Base-by-base conservation (phyloP, 2,113 vertebrate genomes). In the Leptobrachium leishanense region DNA sequence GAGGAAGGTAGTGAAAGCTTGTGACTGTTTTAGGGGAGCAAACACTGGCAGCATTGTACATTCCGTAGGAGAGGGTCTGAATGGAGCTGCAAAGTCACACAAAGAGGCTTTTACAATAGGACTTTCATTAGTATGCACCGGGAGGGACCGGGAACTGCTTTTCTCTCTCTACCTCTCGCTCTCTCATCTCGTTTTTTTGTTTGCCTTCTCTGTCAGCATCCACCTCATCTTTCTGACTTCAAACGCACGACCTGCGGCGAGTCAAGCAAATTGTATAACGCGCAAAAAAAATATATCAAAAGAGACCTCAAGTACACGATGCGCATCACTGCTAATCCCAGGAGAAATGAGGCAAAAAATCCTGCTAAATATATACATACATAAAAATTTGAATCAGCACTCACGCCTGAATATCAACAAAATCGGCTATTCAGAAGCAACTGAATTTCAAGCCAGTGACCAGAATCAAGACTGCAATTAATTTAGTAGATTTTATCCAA, bases 31-130 rank as follows among this genome's bases (percentile, higher is more conserved):
- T 46, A 43, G 68, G 43, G 68, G 74, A 5, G 7, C 15, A 55
- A 81, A 85, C 84, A 85, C 73, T 81, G 76, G 63, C 50, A 20
- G 72, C 80, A 79, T 85, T 85, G 85, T 85, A 12, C 20, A 76
- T 40, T 77, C 81, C 67, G 57, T 54, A 55, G 79, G 76, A 77
- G 76, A 72, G 74, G 72, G 76, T 43, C 65, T 84, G 83, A 82
- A 86, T 86, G 83, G 75, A 66, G 72, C 83, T 50, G 64, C 8
- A 50, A 40, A 43, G 75, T 42, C 11, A 44, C 69, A 83, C 83
- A 84, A 86, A 83, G 81, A 76, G 2, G 65, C 82, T 81, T 83
- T 86, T 69, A 86, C 50, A 72, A 72, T 10, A 46, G 62, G 10
- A 12, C 12, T 66, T 1, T 86, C 77, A 64, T 86, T 84, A 86